Percentiles rank a stretch among this genome's conserved stretches.
Conservation (phyloP, 2,888 invertebrate species). For the Glyphotaelius pellucidus region DNA sequence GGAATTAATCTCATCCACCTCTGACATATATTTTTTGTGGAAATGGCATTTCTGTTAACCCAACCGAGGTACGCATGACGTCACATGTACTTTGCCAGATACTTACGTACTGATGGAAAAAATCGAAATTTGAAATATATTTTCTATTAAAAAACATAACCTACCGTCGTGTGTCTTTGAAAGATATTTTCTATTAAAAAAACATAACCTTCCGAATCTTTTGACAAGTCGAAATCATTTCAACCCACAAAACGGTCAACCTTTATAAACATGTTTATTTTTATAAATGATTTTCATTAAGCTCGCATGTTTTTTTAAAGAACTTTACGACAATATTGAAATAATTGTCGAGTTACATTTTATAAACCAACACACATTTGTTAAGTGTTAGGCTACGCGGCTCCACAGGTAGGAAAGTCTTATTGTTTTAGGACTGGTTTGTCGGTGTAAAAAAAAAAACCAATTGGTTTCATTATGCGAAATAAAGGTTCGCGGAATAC, state of each 20-base stretch:
- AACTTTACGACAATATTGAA: not conserved
- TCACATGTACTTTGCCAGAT: too few relatives aligned
- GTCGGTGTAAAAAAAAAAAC: not conserved
- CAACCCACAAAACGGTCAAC: not conserved
- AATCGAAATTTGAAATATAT: too few relatives aligned
- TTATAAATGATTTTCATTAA: not conserved
- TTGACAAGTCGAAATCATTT: not conserved
- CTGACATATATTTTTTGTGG: too few relatives aligned
- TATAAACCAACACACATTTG: not conserved
- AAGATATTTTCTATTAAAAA: too few relatives aligned
- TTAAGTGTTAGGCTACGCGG: not conserved
- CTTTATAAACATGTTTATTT: not conserved
- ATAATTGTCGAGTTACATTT: not conserved
- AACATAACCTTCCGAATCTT: not conserved
- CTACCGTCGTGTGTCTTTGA: not conserved
- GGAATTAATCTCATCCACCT: too few relatives aligned
- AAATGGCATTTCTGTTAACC: too few relatives aligned
- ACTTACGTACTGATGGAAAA: too few relatives aligned
- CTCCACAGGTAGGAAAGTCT: not conserved
- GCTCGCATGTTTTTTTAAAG: not conserved
- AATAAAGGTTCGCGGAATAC: not conserved
- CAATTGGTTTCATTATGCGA: slow-evolving; percentile 11
- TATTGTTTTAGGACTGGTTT: not conserved
- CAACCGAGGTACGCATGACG: too few relatives aligned
- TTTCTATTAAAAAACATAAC: too few relatives aligned